phyloP scores from a whole-genome alignment of 2,888 invertebrate species.

The Gerris lacustris region DNA sequence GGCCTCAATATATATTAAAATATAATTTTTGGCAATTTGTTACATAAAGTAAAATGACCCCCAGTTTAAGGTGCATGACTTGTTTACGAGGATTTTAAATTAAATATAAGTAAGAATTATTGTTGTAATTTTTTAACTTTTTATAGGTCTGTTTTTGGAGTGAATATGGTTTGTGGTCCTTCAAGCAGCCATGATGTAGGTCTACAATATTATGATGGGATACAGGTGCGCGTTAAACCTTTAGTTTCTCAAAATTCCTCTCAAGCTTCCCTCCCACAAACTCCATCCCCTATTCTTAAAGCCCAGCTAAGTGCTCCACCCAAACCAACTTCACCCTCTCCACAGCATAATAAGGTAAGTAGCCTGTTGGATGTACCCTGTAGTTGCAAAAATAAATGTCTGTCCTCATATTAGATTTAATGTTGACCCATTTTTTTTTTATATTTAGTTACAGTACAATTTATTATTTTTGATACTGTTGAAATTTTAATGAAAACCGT shows the following conservation, averaged over 20 bases:
- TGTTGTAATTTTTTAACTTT: neutral
- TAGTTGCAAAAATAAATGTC: constrained; percentile 22
- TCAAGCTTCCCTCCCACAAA: constrained; percentile 19
- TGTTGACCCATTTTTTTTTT: constrained; percentile 10
- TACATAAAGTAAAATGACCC: no score
- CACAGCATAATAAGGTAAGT: constrained; percentile 25
- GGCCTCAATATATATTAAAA: no score
- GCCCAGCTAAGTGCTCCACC: constrained; percentile 66
- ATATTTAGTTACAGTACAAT: neutral
- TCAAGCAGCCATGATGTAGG: constrained; percentile 27
- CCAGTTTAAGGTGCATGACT: no score
- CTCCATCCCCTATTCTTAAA: constrained; percentile 63
- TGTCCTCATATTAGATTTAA: constrained; percentile 15
- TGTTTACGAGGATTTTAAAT: no score
- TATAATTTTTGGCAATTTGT: no score
- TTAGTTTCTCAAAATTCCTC: constrained; percentile 32
- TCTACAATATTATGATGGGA: constrained; percentile 51
- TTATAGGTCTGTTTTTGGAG: constrained; percentile 66
- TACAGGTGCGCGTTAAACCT: constrained; percentile 51
- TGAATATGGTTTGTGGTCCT: constrained; percentile 56
- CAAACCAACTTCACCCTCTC: constrained; percentile 36
- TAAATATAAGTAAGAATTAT: no score
- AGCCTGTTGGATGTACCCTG: no score
- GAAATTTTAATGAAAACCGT: no score
- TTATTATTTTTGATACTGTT: no score